Percentiles rank a stretch among this genome's conserved stretches.
phyloP scores from a whole-genome alignment of 1,140 invertebrate genomes.

The Cyphomyrmex costatus region DNA sequence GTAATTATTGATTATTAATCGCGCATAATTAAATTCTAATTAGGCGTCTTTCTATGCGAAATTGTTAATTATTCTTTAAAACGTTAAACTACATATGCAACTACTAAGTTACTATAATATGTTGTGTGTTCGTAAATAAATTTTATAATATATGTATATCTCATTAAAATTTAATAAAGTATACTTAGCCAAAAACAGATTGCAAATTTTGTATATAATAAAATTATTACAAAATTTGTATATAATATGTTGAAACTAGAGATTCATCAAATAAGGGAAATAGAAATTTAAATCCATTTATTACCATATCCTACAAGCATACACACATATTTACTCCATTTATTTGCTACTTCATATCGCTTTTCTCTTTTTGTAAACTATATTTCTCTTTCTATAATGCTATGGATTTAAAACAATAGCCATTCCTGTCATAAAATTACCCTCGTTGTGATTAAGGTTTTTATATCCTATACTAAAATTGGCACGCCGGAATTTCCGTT shows the following conservation, averaged over 20 bases:
- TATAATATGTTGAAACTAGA: neutral
- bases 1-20: constrained; percentile 25
- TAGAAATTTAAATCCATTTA: constrained; percentile 2
- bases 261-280: neutral
- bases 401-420: constrained; percentile 76
- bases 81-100: neutral
- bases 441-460: constrained; percentile 78
- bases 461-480: constrained; percentile 49
- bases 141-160: neutral
- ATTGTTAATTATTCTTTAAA: constrained; percentile 16
- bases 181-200: neutral
- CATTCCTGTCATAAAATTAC: constrained; percentile 78
- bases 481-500: constrained; percentile 66
- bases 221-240: no score
- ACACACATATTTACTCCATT: neutral
- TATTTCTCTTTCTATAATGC: constrained; percentile 13
- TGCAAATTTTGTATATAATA: neutral
- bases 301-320: neutral
- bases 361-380: constrained; percentile 13
- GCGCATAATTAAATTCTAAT: constrained; percentile 25
- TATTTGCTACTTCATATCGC: neutral
- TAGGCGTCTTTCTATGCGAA: neutral
- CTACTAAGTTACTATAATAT: neutral
- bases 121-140: neutral
- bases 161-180: neutral